Evolutionary conservation across 2,113 vertebrate genomes (phyloP).

Genomic region (Pardalotus punctatus): DNA sequence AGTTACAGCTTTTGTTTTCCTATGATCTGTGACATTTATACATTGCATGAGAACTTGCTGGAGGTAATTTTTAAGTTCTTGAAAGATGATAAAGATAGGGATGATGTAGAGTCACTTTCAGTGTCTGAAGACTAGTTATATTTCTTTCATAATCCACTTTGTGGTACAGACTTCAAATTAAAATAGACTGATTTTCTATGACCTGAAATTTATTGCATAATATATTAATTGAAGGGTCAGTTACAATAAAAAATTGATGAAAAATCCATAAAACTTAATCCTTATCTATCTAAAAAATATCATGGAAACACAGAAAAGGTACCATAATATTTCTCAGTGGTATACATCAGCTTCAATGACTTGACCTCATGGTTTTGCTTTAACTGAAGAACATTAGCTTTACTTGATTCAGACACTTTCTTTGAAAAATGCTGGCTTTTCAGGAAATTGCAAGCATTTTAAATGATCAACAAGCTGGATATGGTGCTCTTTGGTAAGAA

Average conservation of each 20-base stretch:
- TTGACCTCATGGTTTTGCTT: not conserved
- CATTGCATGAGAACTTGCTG: not conserved
- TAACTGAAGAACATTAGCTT: not conserved
- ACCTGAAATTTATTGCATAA: not conserved
- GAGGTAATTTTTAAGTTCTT: not conserved
- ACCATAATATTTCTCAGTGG: not conserved
- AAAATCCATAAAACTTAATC: not conserved
- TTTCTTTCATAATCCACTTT: not conserved
- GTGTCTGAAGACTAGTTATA: not conserved
- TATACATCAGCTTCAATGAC: not conserved
- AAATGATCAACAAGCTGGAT: not conserved
- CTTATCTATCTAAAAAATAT: not conserved
- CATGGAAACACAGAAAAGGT: not conserved
- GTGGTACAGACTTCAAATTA: not conserved
- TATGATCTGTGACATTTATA: not conserved
- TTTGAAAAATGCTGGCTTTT: constrained; percentile 11
- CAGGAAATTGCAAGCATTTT: not conserved
- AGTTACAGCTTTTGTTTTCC: not conserved
- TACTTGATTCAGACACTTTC: not conserved
- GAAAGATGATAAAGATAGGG: not conserved
- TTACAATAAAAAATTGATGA: not conserved
- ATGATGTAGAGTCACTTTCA: not conserved
- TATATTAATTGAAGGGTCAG: not conserved
- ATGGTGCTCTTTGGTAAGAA: not conserved
- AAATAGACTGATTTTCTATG: not conserved